Conservation (phyloP, 2,888 invertebrate genomes). For the Nomada ferruginata region DNA sequence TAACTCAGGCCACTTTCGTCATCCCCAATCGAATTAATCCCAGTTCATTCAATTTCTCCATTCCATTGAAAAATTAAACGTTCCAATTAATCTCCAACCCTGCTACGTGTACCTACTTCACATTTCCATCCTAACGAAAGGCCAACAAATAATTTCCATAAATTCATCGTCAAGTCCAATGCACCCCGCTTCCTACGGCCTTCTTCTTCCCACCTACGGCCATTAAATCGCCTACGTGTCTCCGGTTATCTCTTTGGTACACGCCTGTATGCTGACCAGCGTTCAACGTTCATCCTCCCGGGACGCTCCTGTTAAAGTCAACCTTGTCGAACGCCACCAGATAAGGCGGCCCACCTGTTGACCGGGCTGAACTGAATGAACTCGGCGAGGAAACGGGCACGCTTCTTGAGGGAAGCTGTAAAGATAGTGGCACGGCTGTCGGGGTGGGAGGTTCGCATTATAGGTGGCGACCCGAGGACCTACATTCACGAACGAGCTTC, state of each 20-base stretch:
- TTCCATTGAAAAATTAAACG: no score
- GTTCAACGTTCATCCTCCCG: neutral
- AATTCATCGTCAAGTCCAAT: neutral
- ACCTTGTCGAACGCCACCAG: conserved; percentile 35
- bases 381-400: conserved; percentile 41
- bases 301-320: conserved; percentile 23
- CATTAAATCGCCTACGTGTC: no score
- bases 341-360: conserved; percentile 68
- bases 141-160: no score
- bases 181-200: neutral
- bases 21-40: no score
- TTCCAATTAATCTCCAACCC: no score
- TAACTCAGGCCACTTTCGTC: no score
- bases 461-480: conserved; percentile 81
- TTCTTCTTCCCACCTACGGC: neutral
- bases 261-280: neutral
- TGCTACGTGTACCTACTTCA: no score
- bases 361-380: conserved; percentile 59
- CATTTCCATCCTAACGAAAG: no score
- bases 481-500: conserved; percentile 76
- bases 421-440: conserved; percentile 46
- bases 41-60: no score
- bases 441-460: conserved; percentile 73
- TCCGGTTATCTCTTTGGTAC: neutral
- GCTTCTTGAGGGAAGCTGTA: conserved; percentile 60